Conservation (phyloP, 37 sponge, comb jelly and placozoan species). For the Chondrosia reniformis region DNA sequence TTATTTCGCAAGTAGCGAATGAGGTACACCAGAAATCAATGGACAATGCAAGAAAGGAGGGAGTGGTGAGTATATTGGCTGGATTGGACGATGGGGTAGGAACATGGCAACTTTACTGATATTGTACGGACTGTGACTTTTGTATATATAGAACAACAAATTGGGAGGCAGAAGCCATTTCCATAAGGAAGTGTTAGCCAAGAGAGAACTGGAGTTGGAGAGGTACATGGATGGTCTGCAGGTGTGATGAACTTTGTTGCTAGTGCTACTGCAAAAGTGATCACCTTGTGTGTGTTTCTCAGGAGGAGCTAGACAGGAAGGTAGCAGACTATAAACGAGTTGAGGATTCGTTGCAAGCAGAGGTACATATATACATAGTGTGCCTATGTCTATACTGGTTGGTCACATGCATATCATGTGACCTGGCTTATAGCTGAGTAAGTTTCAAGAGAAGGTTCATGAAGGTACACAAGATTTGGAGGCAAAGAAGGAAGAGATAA, state of each 20-base stretch:
- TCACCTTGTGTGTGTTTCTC: too few species aligned
- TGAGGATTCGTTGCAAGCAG: not conserved
- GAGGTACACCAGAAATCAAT: not conserved
- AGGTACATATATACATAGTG: not conserved
- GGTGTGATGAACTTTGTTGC: not conserved
- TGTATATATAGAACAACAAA: not conserved
- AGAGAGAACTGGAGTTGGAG: constrained; percentile 10
- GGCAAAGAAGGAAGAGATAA: not conserved
- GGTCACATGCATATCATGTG: not conserved
- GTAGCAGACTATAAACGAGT: not conserved
- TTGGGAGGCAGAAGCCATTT: not conserved
- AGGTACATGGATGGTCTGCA: not conserved
- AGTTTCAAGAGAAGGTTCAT: not conserved
- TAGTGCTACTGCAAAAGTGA: too few species aligned
- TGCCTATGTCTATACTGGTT: not conserved
- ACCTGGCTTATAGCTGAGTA: not conserved
- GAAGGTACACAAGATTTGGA: not conserved
- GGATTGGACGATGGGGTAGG: not conserved
- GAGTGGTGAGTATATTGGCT: not conserved
- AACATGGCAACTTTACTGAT: not conserved
- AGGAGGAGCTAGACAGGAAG: not conserved
- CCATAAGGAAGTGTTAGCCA: not conserved
- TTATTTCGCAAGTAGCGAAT: not conserved
- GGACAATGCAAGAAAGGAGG: not conserved
- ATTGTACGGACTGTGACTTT: not conserved